Evolutionary conservation across 2,113 vertebrate species (phyloP), one percentile per base, ranked within the genome.

Genomic region (Myrmecobius fasciatus): DNA sequence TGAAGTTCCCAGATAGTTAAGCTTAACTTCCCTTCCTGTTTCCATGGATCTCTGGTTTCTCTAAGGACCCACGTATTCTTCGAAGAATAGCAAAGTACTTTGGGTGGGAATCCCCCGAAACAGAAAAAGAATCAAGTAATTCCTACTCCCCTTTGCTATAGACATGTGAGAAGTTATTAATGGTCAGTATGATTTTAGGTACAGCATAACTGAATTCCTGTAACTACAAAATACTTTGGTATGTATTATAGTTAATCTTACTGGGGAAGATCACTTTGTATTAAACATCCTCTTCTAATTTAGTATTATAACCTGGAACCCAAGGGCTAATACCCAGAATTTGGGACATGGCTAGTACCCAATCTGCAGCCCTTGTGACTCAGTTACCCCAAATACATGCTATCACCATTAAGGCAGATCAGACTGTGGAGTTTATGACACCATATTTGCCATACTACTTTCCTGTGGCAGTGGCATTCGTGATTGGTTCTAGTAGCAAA

Each of bases 381-480:
- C 95, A 95, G 96, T 94, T 94, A 92, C 95, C 89, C 94, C 93
- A 60, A 92, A 95, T 93, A 94, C 96, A 95, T 92, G 95, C 91
- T 91, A 43, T 83, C n/a, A 43, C n/a, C 67, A 83, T 20, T 75
- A 75, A 20, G 36, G 36, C 60, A n/a, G 60, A 20, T 75, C 60
- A 75, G 6, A n/a, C 60, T n/a, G 14, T 43, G 67, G n/a, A 83
- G 67, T 43, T 83, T 2, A 43, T 43, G 43, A 75, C n/a, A 43
- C 8, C 22, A 22, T 83, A 83, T 83, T 43, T 83, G 14, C 36
- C 22, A n/a, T 24, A 8, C 67, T 83, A 83, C 24, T 43, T 83
- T 83, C n/a, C 67, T 83, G 20, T 43, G n/a, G 67, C 1, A 22
- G 36, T 75, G n/a, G n/a, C 67, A 83, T n/a, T 43, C 43, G n/a